These are phyloP conservation scores for Pardosa pseudoannulata DNA, from an alignment of 2,888 invertebrate genomes.

Conservation along the genomic window DNA sequence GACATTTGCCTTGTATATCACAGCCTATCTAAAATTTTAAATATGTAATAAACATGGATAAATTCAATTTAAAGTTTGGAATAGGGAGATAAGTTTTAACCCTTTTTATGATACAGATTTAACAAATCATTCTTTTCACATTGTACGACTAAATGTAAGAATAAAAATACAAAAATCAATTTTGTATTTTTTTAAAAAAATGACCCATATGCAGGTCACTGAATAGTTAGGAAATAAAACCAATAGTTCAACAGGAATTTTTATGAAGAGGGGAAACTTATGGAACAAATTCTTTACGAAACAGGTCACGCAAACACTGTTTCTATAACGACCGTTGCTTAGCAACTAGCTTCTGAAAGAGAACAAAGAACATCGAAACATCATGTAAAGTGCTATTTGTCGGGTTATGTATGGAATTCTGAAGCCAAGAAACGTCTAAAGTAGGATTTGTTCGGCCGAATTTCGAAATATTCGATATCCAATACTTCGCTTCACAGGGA, in stretches of 20 bases:
- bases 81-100: too few relatives aligned
- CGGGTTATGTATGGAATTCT: not conserved
- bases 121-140: too few relatives aligned
- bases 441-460: not conserved
- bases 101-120: too few relatives aligned
- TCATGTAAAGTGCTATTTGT: slow-evolving; percentile 2
- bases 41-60: too few relatives aligned
- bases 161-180: too few relatives aligned
- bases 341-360: not conserved
- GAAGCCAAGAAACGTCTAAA: not conserved
- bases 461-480: not conserved
- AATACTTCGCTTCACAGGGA: not conserved
- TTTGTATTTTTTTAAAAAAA: too few relatives aligned
- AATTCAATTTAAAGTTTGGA: too few relatives aligned
- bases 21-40: too few relatives aligned
- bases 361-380: not conserved
- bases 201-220: too few relatives aligned
- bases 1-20: too few relatives aligned
- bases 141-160: too few relatives aligned
- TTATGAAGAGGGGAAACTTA: not conserved
- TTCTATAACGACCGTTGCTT: slow-evolving; percentile 17
- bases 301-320: slow-evolving; percentile 1
- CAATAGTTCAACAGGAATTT: not conserved
- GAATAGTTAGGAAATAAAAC: too few relatives aligned
- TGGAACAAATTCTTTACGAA: not conserved